A percentile compares a stretch with the other conserved stretches of the same genome.
Evolutionary conservation across 2,888 invertebrate species (phyloP).

Genomic region (Crossocerus cetratus): DNA sequence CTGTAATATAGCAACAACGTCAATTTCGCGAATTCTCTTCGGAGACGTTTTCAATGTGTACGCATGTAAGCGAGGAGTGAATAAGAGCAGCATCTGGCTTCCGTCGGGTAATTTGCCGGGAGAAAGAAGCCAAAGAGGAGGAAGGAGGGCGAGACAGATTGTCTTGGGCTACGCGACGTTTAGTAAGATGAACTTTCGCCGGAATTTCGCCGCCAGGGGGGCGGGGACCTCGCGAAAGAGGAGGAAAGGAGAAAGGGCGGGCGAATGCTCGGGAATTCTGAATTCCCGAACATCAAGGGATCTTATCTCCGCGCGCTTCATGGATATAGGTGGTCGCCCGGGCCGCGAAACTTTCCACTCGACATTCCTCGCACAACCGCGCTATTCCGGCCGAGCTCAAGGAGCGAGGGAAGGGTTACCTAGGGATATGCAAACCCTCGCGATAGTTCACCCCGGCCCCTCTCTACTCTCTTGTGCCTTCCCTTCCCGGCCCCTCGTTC

Average conservation of each 20-base stretch:
- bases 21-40: too few species aligned
- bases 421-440: conserved; percentile 59
- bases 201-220: conserved; percentile 38
- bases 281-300: conserved; percentile 63
- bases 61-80: too few species aligned
- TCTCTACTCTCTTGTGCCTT: conserved; percentile 47
- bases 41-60: too few species aligned
- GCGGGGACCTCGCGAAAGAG: background rate
- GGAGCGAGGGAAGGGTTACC: conserved; percentile 52
- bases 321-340: conserved; percentile 58
- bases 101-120: background rate
- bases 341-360: conserved; percentile 64
- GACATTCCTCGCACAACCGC: conserved; percentile 67
- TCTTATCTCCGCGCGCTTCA: conserved; percentile 64
- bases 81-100: too few species aligned
- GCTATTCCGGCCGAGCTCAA: conserved; percentile 55
- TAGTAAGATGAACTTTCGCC: conserved; percentile 54
- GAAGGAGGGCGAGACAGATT: background rate
- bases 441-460: conserved; percentile 46
- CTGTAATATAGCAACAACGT: too few species aligned
- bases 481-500: background rate
- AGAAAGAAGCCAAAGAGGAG: conserved; percentile 8
- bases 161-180: conserved; percentile 41
- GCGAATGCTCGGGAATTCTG: conserved; percentile 54
- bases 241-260: conserved; percentile 5